Conservation (phyloP, 1,140 invertebrate genomes). For the Portunus trituberculatus region DNA sequence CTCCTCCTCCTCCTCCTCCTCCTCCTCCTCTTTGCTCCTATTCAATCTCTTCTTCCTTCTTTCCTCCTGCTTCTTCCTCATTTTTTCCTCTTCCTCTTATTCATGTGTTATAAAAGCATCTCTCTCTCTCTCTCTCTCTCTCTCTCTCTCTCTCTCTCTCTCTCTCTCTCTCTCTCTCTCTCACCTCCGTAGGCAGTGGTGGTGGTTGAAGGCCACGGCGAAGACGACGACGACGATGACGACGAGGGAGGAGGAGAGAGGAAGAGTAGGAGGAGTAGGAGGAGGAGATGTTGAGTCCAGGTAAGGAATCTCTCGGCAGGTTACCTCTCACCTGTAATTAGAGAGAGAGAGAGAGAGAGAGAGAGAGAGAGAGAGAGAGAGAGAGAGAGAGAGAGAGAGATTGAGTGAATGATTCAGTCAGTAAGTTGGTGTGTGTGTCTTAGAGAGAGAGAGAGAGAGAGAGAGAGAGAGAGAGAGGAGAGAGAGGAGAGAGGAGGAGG, state of each 20-base stretch:
- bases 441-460: no score
- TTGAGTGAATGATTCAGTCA: background rate
- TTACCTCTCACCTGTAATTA: constrained; percentile 2
- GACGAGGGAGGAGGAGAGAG: background rate
- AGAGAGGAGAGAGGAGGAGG: no score
- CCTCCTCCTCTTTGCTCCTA: no score
- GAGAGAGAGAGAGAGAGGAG: no score
- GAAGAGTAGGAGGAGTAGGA: background rate
- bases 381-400: background rate
- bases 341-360: background rate
- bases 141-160: no score
- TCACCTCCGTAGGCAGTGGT: background rate
- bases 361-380: background rate
- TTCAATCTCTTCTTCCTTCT: no score
- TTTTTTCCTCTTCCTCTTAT: no score
- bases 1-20: no score
- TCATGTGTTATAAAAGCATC: no score
- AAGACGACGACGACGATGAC: background rate
- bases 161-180: background rate
- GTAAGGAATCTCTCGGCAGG: background rate
- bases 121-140: no score
- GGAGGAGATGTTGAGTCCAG: background rate
- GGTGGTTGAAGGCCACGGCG: background rate
- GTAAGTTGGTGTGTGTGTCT: background rate
- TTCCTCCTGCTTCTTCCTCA: no score